Evolutionary conservation across 2,888 invertebrate species (phyloP), one percentile per base, ranked within the genome.

Genomic region (Neoscelio sp.): DNA sequence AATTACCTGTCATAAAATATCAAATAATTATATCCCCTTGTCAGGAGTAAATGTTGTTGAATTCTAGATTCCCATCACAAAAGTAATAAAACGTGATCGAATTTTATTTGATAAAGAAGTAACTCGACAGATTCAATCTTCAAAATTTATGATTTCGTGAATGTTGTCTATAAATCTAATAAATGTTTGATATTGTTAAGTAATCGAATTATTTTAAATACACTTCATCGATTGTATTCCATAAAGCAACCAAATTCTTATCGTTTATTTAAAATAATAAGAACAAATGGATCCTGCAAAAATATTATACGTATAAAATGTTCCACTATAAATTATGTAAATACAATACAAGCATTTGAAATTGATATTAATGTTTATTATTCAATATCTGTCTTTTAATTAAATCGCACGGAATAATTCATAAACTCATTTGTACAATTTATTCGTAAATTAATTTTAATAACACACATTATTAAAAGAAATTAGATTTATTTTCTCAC

Each of bases 401-500:
- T 33, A 35, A 52, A 18, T 7, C 4, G n/a, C 15, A 0, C 5
- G 20, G 10, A 23, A 40, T 40, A 40, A 26, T 56, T 20, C 1
- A 44, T 33, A 30, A 60, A 8, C 3, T 44, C 28, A 8, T 33
- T 46, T 46, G n/a, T n/a, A n/a, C n/a, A n/a, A n/a, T n/a, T n/a
- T n/a, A n/a, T n/a, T n/a, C n/a, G n/a, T n/a, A n/a, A n/a, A n/a
- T n/a, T 30, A 50, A 50, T 26, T 44, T 54, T 4, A n/a, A 23
- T 13, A 2, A 10, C 20, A n/a, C 10, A 4, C 1, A 42, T 40
- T 26, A 60, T n/a, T n/a, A 68, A 58, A 65, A 30, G 26, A 10
- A 30, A 15, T 12, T 12, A n/a, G 6, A 30, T 23, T 60, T 18
- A n/a, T n/a, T n/a, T 12, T 67, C 87, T 83, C 78, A 88, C 89